Base-by-base conservation (phyloP, 2,797 vertebrate genomes). In the Glyptemys insculpta region DNA sequence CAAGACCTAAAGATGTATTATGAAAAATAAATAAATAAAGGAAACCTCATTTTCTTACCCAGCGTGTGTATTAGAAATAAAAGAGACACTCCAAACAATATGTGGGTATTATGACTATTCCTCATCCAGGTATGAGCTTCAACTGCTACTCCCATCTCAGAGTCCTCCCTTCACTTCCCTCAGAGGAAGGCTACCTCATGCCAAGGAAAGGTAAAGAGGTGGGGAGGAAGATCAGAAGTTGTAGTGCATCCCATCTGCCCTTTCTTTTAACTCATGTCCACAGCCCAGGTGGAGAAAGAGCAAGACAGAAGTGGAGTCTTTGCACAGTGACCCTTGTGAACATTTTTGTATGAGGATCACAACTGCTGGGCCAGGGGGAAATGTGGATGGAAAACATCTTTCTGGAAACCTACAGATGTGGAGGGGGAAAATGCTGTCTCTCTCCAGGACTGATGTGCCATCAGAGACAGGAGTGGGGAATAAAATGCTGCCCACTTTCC, bases 71-170 rank as follows among this genome's bases (percentile, higher is more conserved):
- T n/a, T 34, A 65, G 62, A 18, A 65, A 65, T 1, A 50, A 53
- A 88, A 57, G 0, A 91, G 90, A 74, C 21, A 27, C 41, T 41
- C 5, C 25, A 12, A 44, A 74, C 72, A 74, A 44, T 41, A 44
- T 74, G 21, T 74, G 41, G 23, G 37, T 74, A 44, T 68, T 37
- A 68, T 68, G n/a, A 37, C 10, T n/a, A 86, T 89, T 89, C 76
- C 90, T 94, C 83, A 94, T 3, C 44, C 4, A 50, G 93, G 91
- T 41, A 91, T 89, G 54, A 93, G 54, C 47, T 86, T 49, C 57
- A 90, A 52, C 27, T 88, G 31, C 81, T 94, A 21, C 76, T 89
- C 92, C 94, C 34, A 86, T 10, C 31, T 29, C n/a, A 90, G 79
- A 91, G 91, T 25, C 41, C 41, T 74, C 11, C 25, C 12, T 27